These are phyloP conservation scores for Tachyglossus aculeatus DNA, from an alignment of 2,797 vertebrate genomes.

Conservation along the genomic window DNA sequence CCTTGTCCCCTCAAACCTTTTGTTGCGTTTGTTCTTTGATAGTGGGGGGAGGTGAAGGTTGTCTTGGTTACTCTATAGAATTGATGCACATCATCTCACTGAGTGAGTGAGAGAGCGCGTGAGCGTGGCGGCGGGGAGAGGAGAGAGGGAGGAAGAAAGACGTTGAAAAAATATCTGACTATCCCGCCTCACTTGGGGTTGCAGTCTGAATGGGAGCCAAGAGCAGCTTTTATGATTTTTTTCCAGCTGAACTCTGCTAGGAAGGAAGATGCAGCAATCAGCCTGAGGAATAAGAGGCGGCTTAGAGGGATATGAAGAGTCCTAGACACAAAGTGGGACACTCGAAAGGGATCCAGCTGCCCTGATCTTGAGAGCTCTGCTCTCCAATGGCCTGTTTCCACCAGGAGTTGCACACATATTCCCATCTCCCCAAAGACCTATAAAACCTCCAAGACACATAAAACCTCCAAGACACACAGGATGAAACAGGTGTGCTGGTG, in stretches of 20 bases:
- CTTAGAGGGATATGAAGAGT: background rate
- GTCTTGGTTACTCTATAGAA: slow-evolving; percentile 23
- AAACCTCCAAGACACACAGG: too few species aligned
- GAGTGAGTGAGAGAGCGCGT: background rate
- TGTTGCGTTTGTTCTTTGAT: background rate
- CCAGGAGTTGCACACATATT: too few species aligned
- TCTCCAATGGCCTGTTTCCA: background rate
- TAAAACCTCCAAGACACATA: background rate
- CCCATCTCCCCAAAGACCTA: background rate
- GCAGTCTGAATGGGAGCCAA: background rate
- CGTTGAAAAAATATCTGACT: too few species aligned
- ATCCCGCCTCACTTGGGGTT: background rate
- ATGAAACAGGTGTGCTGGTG: too few species aligned
- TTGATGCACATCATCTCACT: background rate
- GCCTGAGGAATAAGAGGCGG: background rate
- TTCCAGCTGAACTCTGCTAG: background rate
- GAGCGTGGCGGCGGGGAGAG: accelerated
- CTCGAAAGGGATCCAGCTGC: background rate
- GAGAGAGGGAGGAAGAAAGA: too few species aligned
- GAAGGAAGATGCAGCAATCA: background rate
- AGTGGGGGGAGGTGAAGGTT: background rate
- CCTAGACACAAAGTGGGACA: accelerated
- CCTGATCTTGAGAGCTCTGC: background rate
- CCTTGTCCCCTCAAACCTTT: background rate
- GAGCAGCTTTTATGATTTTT: background rate